These are phyloP conservation scores for Patiria pectinifera DNA, from an alignment of 53 echinoderm and acorn worm species.

Conservation along the genomic window DNA sequence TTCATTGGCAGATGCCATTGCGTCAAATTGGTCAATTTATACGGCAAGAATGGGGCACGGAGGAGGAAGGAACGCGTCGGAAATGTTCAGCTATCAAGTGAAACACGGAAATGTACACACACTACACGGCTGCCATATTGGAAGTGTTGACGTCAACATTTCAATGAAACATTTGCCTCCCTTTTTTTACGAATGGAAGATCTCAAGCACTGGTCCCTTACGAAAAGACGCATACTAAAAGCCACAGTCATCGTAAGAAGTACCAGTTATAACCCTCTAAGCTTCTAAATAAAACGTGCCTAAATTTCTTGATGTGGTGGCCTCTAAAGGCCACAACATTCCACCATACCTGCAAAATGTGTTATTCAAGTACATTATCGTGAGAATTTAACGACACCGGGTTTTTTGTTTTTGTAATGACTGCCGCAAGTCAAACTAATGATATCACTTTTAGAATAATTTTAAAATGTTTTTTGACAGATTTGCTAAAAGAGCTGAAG, in stretches of 20 bases:
- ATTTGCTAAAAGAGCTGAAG: too few relatives aligned
- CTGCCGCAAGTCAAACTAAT: not conserved
- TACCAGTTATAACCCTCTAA: constrained; percentile 13
- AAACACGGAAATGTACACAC: constrained; percentile 43
- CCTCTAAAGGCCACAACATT: constrained; percentile 12
- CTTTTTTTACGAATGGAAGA: constrained; percentile 25
- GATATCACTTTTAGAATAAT: too few relatives aligned
- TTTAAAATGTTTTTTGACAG: too few relatives aligned
- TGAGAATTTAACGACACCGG: too few relatives aligned
- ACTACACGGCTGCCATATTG: constrained; percentile 66
- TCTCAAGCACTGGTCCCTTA: constrained; percentile 19
- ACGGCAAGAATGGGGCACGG: constrained; percentile 9
- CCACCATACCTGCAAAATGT: not conserved
- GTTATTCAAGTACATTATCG: not conserved
- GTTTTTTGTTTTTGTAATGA: too few relatives aligned
- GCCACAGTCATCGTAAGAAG: not conserved
- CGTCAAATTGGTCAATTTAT: not conserved
- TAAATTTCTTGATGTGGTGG: not conserved
- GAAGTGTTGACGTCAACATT: constrained; percentile 59
- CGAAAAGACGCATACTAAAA: not conserved
- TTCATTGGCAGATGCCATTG: constrained; percentile 61
- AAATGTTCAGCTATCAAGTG: not conserved
- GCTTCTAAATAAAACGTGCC: not conserved
- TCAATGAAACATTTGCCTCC: not conserved
- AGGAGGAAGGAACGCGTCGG: not conserved